Percentiles rank a stretch among this genome's conserved stretches.
phyloP scores from a whole-genome alignment of 2,797 vertebrate species.

The Pseudochirops corinnae region DNA sequence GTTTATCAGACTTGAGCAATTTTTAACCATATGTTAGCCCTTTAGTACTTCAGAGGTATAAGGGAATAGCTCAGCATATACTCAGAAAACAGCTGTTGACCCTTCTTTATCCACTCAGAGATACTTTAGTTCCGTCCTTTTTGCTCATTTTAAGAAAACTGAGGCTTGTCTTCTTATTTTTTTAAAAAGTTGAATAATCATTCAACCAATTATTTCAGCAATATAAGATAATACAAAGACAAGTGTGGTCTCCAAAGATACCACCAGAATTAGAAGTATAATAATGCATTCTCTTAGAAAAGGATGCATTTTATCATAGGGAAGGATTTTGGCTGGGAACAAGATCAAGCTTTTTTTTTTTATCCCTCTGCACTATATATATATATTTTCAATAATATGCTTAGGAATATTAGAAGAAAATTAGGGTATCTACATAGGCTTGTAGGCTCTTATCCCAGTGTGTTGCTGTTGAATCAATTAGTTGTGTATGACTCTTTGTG shows the following conservation, averaged over 20 bases:
- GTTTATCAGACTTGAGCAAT: not conserved
- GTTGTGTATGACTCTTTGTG: not conserved
- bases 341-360: constrained; percentile 43
- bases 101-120: constrained; percentile 16
- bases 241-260: constrained; percentile 35
- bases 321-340: constrained; percentile 10
- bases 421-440: not conserved
- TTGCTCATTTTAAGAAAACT: constrained; percentile 33
- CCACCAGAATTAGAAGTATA: not conserved
- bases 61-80: constrained; percentile 11
- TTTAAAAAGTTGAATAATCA: constrained; percentile 31
- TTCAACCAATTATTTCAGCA: constrained; percentile 44
- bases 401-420: constrained; percentile 18
- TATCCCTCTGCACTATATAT: not conserved
- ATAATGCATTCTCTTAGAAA: constrained; percentile 46
- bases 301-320: constrained; percentile 34
- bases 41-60: constrained; percentile 44
- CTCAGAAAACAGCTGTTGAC: constrained; percentile 4
- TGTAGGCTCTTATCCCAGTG: not conserved
- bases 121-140: constrained; percentile 21
- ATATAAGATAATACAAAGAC: not conserved
- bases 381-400: not conserved
- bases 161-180: constrained; percentile 8
- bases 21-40: constrained; percentile 19
- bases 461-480: not conserved